These are phyloP conservation scores for Astyanax mexicanus DNA, from an alignment of 2,797 vertebrate genomes.

Conservation along the genomic window DNA sequence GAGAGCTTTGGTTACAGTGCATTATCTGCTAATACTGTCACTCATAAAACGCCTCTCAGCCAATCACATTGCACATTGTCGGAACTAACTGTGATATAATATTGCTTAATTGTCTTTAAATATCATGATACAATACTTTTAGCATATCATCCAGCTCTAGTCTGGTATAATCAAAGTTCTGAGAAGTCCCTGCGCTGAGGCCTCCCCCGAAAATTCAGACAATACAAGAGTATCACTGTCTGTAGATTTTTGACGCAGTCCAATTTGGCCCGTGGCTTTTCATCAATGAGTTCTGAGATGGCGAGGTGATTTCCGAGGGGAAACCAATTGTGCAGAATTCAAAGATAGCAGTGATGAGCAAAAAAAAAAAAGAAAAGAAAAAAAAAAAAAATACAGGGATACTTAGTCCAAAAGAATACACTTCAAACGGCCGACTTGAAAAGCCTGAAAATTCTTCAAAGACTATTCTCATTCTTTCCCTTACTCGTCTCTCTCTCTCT, in stretches of 20 bases:
- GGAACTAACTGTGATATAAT: too few species aligned
- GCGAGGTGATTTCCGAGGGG: conserved; percentile 14
- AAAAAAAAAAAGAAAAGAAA: too few species aligned
- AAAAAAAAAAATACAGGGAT: conserved; percentile 3
- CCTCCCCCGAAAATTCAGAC: neutral
- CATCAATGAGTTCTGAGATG: conserved; percentile 10
- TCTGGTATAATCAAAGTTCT: too few species aligned
- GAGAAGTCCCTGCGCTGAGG: too few species aligned
- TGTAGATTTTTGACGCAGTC: neutral
- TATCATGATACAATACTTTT: too few species aligned
- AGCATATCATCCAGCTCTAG: too few species aligned
- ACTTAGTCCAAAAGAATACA: conserved; percentile 11
- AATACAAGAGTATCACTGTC: neutral
- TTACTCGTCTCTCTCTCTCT: conserved; percentile 46
- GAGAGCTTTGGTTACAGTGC: too few species aligned
- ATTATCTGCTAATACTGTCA: too few species aligned
- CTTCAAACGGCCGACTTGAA: conserved; percentile 8
- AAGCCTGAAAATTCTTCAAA: conserved; percentile 28
- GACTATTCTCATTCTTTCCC: conserved; percentile 30
- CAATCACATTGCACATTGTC: too few species aligned
- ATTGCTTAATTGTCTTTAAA: too few species aligned
- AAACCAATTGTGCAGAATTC: conserved; percentile 4
- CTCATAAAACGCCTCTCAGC: too few species aligned
- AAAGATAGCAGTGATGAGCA: conserved; percentile 13
- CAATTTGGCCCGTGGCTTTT: conserved; percentile 1